Conservation (phyloP, 1,140 invertebrate genomes). For the Glomeris maerens region DNA sequence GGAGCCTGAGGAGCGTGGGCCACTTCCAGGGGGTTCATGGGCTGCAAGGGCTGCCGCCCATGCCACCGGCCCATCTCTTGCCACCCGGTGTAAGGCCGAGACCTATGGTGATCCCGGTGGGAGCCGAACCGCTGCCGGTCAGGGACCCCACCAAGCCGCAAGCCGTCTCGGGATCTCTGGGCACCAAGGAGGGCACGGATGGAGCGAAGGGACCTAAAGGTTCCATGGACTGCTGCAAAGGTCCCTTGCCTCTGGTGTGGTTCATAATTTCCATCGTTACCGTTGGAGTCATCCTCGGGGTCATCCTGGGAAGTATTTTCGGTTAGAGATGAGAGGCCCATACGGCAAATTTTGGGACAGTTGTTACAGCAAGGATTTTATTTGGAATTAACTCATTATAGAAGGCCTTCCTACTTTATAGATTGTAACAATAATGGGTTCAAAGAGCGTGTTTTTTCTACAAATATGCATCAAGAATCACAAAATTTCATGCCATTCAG, state of each 20-base stretch:
- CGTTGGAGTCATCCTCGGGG: constrained; percentile 7
- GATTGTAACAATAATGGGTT: too few species aligned
- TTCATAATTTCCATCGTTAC: constrained; percentile 3
- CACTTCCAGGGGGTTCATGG: background rate
- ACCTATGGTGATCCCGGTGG: constrained; percentile 9
- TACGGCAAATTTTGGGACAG: too few species aligned
- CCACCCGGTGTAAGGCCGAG: constrained; percentile 7
- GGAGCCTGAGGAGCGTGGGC: background rate
- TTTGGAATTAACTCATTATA: too few species aligned
- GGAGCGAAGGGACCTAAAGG: too few species aligned
- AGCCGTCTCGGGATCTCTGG: background rate
- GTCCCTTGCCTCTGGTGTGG: background rate
- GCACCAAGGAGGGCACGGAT: too few species aligned
- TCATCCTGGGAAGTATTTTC: constrained; percentile 4
- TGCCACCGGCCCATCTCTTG: constrained; percentile 8
- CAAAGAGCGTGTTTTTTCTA: too few species aligned
- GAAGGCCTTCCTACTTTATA: too few species aligned
- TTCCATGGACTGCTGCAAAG: constrained; percentile 1
- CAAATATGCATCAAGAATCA: too few species aligned
- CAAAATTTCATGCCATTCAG: too few species aligned
- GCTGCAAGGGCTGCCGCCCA: constrained; percentile 1
- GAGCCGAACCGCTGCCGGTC: constrained; percentile 10
- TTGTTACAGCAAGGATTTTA: too few species aligned
- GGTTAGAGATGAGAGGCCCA: too few species aligned
- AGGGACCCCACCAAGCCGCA: constrained; percentile 5